Evolutionary conservation across 2,888 invertebrate species (phyloP).

Genomic region (Gastrophysa polygoni): DNA sequence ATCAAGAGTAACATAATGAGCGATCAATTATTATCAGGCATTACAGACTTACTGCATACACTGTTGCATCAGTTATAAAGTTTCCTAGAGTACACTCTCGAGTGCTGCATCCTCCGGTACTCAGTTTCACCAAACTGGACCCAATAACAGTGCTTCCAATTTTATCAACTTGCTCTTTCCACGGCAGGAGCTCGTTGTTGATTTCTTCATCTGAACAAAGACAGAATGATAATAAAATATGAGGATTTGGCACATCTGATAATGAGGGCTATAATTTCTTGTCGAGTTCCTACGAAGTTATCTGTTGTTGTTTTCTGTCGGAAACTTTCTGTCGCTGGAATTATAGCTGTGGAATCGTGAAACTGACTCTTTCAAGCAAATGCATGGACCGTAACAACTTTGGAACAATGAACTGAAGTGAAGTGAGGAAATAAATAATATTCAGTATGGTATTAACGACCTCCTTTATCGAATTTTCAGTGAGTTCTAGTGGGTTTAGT

Average conservation of each 20-base stretch:
- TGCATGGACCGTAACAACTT: too few species aligned
- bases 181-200: slow-evolving; percentile 65
- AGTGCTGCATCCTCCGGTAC: slow-evolving; percentile 60
- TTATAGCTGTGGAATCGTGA: too few species aligned
- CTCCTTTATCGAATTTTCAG: too few species aligned
- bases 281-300: too few species aligned
- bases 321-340: slow-evolving; percentile 7
- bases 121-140: slow-evolving; percentile 54
- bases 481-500: too few species aligned
- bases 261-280: too few species aligned
- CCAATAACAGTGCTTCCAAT: slow-evolving; percentile 66
- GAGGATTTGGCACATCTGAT: too few species aligned
- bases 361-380: not conserved
- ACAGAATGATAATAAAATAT: not conserved
- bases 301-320: not conserved
- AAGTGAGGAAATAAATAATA: too few species aligned
- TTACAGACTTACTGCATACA: slow-evolving; percentile 68
- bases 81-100: slow-evolving; percentile 77
- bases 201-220: slow-evolving; percentile 64
- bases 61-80: slow-evolving; percentile 73
- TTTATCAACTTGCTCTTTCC: slow-evolving; percentile 64
- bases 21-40: too few species aligned
- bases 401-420: too few species aligned
- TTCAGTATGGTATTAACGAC: too few species aligned
- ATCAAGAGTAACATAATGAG: too few species aligned